Evolutionary conservation across 2,113 vertebrate genomes (phyloP), one percentile per base, ranked within the genome.

Genomic region (Zosterops japonicus): DNA sequence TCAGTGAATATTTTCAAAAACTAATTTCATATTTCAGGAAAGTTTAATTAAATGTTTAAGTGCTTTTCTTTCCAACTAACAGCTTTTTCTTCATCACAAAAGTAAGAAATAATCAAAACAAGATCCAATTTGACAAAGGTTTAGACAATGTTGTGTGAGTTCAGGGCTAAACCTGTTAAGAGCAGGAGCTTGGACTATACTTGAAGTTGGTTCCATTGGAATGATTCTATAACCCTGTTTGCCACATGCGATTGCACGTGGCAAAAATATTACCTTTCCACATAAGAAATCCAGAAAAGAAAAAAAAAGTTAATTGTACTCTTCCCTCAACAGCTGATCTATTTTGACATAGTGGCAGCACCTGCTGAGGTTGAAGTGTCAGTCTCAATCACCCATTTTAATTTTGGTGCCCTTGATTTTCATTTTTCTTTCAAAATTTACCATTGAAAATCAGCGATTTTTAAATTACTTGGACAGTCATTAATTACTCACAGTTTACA

Each of bases 141-240:
- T 50, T 60, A 53, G 22, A 50, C 27, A 83, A 87, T 0, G 0
- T 1, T 52, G 20, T 24, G 41, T 0, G 0, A 82, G 19, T 44
- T 84, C 81, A 75, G 35, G 22, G 39, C 21, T 79, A 87, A 89
- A 42, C 9, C 60, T 70, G 6, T 16, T 36, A 11, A 5, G 14
- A 82, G n/a, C 24, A 82, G 12, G 13, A 91, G 22, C 2, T 12
- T 68, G 31, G 31, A n/a, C 24, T 78, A 17, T 4, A 50, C 29
- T 19, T 15, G 11, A 76, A 17, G 47, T 67, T 33, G 17, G 21
- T 78, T 78, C 35, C 47, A n/a, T 42, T 29, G 52, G 28, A 86
- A 81, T 19, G 35, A 35, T 21, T 87, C 47, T 42, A 47, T 27
- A 87, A 15, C 5, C 22, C 14, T 7, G 3, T 35, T 55, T 87